Conservation (phyloP, 1,140 invertebrate genomes). For the Diplogasteroides magnus region DNA sequence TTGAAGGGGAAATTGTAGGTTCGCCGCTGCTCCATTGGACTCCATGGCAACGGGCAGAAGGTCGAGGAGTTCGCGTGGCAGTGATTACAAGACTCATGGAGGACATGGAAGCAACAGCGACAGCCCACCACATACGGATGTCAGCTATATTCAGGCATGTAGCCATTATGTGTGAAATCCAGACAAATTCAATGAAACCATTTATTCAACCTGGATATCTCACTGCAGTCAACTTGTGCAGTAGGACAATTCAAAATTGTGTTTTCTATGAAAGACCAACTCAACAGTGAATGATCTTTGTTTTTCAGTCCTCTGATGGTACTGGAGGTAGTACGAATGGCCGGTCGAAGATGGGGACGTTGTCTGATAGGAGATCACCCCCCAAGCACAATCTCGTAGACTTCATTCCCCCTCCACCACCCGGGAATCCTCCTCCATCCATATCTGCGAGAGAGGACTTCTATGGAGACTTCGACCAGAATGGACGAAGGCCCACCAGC, state of each 20-base stretch:
- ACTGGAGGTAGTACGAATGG: constrained; percentile 38
- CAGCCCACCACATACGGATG: constrained; percentile 47
- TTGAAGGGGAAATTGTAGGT: constrained; percentile 3
- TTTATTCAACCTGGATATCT: not conserved
- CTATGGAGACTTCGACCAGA: constrained; percentile 22
- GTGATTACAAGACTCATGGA: not conserved
- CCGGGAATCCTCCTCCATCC: constrained; percentile 21
- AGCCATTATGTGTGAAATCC: too few relatives aligned
- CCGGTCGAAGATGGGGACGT: constrained; percentile 20
- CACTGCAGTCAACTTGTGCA: not conserved
- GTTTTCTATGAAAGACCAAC: not conserved
- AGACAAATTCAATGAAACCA: constrained; percentile 4
- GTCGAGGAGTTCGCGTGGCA: constrained; percentile 1
- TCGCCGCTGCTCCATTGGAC: not conserved
- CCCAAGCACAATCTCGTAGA: constrained; percentile 40
- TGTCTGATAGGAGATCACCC: constrained; percentile 23
- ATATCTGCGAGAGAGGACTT: constrained; percentile 15
- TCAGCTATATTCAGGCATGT: constrained; percentile 46
- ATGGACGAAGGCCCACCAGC: not conserved
- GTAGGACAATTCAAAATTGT: not conserved
- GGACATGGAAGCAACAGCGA: constrained; percentile 19
- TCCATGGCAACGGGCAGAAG: not conserved
- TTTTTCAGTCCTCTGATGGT: constrained; percentile 44
- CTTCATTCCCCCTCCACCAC: constrained; percentile 39
- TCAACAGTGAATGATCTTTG: constrained; percentile 10